phyloP scores from a whole-genome alignment of 2,113 vertebrate genomes.

The Corythaeola cristata region DNA sequence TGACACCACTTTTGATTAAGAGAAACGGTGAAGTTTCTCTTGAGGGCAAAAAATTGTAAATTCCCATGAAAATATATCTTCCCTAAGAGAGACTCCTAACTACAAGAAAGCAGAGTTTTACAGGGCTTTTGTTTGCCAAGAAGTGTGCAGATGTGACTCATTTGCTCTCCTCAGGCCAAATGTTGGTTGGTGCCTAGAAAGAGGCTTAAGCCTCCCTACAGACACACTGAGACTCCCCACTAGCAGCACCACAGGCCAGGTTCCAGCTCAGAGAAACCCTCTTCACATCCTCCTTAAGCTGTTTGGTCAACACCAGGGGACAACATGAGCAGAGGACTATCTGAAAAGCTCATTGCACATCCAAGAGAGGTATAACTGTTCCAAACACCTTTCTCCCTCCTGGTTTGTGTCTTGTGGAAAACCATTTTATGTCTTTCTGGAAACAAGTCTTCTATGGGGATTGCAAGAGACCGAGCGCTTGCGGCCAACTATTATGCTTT shows the following conservation, averaged over 20 bases:
- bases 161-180: slow-evolving; percentile 20
- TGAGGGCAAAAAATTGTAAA: slow-evolving; percentile 49
- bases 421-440: background rate
- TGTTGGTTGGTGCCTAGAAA: slow-evolving; percentile 46
- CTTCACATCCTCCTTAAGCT: background rate
- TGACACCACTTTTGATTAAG: slow-evolving; percentile 23
- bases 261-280: background rate
- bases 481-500: background rate
- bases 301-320: background rate
- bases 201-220: background rate
- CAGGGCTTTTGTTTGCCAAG: background rate
- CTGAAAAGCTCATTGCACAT: background rate
- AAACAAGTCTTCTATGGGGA: background rate
- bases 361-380: background rate
- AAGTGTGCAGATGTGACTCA: slow-evolving; percentile 45
- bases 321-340: background rate
- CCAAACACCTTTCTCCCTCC: background rate
- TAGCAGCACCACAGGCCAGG: background rate
- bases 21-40: slow-evolving; percentile 38
- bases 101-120: slow-evolving; percentile 35
- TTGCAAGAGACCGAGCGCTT: background rate
- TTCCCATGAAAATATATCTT: slow-evolving; percentile 58
- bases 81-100: slow-evolving; percentile 16
- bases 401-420: background rate
- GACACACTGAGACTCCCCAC: background rate